Evolutionary conservation across 2,797 vertebrate species (phyloP).

Genomic region (Falco berigora): DNA sequence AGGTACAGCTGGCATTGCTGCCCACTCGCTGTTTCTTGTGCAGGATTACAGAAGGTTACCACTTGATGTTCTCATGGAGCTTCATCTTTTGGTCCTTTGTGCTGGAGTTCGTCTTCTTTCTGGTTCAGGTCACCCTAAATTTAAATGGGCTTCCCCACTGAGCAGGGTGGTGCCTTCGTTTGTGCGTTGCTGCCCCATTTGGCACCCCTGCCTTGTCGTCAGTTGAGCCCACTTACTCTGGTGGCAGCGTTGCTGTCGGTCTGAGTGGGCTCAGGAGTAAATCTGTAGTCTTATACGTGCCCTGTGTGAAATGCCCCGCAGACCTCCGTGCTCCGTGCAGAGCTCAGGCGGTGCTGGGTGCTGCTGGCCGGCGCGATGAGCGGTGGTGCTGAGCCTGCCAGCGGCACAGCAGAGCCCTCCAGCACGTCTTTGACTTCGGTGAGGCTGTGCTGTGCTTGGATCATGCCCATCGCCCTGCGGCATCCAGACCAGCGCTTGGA

Average conservation of each 20-base stretch:
- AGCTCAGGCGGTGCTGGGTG: background rate
- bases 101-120: background rate
- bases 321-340: background rate
- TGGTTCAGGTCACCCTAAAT: background rate
- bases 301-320: background rate
- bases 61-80: background rate
- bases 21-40: fast-evolving
- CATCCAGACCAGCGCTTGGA: background rate
- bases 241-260: background rate
- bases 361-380: background rate
- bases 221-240: background rate
- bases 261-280: background rate
- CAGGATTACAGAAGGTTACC: background rate
- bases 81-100: background rate
- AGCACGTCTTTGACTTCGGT: background rate
- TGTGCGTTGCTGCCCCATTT: fast-evolving
- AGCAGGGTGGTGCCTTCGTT: background rate
- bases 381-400: background rate
- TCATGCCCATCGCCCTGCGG: fast-evolving
- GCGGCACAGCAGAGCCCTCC: background rate
- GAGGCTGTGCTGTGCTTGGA: fast-evolving
- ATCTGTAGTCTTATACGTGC: background rate
- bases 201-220: background rate
- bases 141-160: background rate
- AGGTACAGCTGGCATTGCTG: background rate